Evolutionary conservation across 2,888 invertebrate species (phyloP).

Genomic region (Gandaritis pyraliata): DNA sequence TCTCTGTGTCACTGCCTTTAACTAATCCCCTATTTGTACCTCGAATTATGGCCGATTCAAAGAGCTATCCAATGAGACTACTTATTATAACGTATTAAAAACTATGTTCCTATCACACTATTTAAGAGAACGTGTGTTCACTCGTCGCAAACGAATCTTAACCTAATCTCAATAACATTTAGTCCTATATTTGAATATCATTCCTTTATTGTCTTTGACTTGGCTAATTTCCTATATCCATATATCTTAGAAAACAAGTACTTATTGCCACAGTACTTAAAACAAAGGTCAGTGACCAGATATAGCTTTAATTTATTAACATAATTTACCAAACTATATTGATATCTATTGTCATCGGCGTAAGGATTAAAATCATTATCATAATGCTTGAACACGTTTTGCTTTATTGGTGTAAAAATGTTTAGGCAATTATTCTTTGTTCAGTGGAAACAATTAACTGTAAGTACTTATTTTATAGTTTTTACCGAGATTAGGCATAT

Average conservation of each 20-base stretch:
- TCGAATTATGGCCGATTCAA: constrained; percentile 17
- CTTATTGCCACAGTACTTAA: constrained; percentile 38
- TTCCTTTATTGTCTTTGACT: constrained; percentile 3
- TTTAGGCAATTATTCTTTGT: constrained; percentile 25
- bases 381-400: constrained; percentile 31
- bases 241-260: constrained; percentile 21
- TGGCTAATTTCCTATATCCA: background rate
- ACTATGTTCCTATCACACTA: constrained; percentile 2
- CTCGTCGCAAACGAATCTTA: constrained; percentile 9
- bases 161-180: constrained; percentile 4
- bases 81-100: constrained; percentile 2
- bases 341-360: constrained; percentile 28
- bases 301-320: constrained; percentile 29
- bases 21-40: constrained; percentile 22
- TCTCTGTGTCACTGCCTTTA: constrained; percentile 31
- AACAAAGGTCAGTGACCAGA: constrained; percentile 22
- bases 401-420: constrained; percentile 23
- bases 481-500: background rate
- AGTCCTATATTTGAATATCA: constrained; percentile 4
- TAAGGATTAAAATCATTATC: constrained; percentile 30
- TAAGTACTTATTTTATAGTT: constrained; percentile 6
- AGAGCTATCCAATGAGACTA: constrained; percentile 6
- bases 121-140: background rate
- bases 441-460: constrained; percentile 13
- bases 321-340: constrained; percentile 21